Evolutionary conservation across 2,888 invertebrate genomes (phyloP).

Genomic region (Brachylomia viminalis): DNA sequence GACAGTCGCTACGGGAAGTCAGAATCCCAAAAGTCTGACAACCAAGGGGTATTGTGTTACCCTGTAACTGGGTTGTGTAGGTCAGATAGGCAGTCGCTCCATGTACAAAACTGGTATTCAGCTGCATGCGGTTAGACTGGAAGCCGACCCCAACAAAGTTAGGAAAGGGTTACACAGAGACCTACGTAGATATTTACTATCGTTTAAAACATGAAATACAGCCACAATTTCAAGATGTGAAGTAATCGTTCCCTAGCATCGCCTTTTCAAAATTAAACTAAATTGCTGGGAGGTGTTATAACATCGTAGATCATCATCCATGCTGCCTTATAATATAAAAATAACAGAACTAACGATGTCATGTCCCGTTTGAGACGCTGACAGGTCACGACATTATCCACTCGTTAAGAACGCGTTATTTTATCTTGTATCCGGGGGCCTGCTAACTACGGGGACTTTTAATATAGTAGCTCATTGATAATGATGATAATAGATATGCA

Average conservation of each 20-base stretch:
- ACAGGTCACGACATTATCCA: not conserved
- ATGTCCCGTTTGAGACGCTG: constrained; percentile 9
- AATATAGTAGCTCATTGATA: too few species aligned
- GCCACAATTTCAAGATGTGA: not conserved
- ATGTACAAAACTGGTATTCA: not conserved
- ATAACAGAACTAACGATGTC: constrained; percentile 12
- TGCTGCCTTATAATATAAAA: not conserved
- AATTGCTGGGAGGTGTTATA: not conserved
- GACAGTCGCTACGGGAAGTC: not conserved
- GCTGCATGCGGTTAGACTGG: not conserved
- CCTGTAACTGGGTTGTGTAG: not conserved
- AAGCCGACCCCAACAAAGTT: not conserved
- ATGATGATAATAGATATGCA: not conserved
- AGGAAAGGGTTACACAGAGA: not conserved
- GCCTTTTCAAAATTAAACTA: not conserved
- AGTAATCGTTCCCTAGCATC: not conserved
- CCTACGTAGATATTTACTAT: not conserved
- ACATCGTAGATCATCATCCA: not conserved
- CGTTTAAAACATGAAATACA: not conserved
- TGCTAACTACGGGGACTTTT: not conserved
- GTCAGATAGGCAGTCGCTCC: not conserved
- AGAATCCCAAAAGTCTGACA: not conserved
- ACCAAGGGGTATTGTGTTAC: not conserved
- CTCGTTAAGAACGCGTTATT: constrained; percentile 14
- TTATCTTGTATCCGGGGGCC: constrained; percentile 1